Percentiles rank a stretch among this genome's conserved stretches.
Conservation (phyloP, 1,140 invertebrate species). For the Papilio glaucus region DNA sequence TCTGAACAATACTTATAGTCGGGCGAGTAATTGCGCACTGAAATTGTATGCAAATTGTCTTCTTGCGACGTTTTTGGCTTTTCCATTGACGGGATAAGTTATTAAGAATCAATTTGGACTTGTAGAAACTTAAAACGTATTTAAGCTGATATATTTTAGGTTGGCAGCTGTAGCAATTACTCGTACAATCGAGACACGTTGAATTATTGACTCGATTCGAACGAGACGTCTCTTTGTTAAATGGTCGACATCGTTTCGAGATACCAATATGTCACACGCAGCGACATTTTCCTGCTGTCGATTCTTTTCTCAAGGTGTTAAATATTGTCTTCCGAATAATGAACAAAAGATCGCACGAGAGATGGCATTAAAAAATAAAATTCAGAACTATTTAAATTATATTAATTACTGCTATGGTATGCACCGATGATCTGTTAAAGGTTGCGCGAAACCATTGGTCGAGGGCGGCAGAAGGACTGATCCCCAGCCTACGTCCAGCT, state of each 20-base stretch:
- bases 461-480: too few relatives aligned
- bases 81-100: constrained; percentile 60
- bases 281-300: neutral
- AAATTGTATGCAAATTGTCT: constrained; percentile 62
- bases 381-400: too few relatives aligned
- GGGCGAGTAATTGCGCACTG: constrained; percentile 41
- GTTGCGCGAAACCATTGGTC: too few relatives aligned
- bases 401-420: too few relatives aligned
- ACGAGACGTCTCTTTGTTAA: constrained; percentile 24
- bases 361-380: too few relatives aligned
- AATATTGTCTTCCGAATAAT: constrained; percentile 19
- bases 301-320: constrained; percentile 28
- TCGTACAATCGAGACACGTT: neutral
- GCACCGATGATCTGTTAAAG: too few relatives aligned
- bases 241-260: neutral
- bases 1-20: constrained; percentile 29
- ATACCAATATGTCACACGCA: constrained; percentile 3
- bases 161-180: constrained; percentile 23
- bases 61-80: constrained; percentile 58
- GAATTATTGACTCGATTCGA: constrained; percentile 3
- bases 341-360: neutral
- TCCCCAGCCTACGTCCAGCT: too few relatives aligned
- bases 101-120: constrained; percentile 74
- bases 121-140: constrained; percentile 44
- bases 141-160: constrained; percentile 36